Evolutionary conservation across 2,888 invertebrate genomes (phyloP), one percentile per base, ranked within the genome.

Genomic region (Amphipyra tragopoginis): DNA sequence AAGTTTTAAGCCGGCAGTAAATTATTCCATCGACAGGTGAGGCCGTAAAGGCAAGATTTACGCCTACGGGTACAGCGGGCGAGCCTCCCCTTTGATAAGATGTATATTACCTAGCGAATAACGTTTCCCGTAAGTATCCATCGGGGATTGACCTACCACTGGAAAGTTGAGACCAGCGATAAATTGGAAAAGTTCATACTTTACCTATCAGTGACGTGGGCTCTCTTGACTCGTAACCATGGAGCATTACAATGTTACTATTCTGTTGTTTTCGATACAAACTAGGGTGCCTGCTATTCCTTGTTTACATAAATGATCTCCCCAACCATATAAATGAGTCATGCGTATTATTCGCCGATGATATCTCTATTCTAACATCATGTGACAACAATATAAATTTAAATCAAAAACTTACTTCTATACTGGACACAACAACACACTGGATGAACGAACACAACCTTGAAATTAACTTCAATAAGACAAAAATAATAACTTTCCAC

Each of bases 21-120:
- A 94, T 94, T 94, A 94, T 93, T 93, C 92, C 86, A 90, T 93
- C 92, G 94, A 93, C 94, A 94, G 94, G 94, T 94, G 90, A 92
- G 92, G 93, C 91, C 90, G 94, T 94, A 93, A 93, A 93, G 92
- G 93, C 86, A 93, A 94, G 94, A 94, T 94, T 94, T 94, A 94
- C 93, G 93, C 90, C 87, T 83, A 86, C 84, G 88, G 92, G 88
- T 88, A 86, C 89, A 83, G 83, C 88, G 90, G 89, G 89, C 82
- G 88, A 87, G 84, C 86, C 84, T 86, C 88, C 90, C 89, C 86
- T 87, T 85, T 90, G 93, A 92, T 94, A 93, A 93, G 92, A 92
- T 92, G 93, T 93, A 93, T 93, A 93, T 92, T 91, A 90, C 91
- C 85, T 83, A 85, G 83, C 85, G 88, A 88, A 87, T 88, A 90